phyloP scores from a whole-genome alignment of 2,888 invertebrate genomes.

The Papilio gigon region DNA sequence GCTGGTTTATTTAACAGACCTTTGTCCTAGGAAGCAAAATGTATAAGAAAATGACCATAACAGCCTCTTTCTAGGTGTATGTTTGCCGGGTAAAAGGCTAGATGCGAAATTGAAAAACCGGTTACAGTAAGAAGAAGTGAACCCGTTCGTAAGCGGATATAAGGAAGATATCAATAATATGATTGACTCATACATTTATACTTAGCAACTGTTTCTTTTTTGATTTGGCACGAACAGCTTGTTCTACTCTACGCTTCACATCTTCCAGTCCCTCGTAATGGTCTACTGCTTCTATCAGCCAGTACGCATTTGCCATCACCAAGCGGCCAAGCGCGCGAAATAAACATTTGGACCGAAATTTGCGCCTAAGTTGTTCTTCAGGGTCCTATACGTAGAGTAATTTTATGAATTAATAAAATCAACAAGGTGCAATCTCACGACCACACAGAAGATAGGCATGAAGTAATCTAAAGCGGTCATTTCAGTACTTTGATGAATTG shows the following conservation, averaged over 20 bases:
- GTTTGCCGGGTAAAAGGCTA: not conserved
- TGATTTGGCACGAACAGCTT: constrained; percentile 75
- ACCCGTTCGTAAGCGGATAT: no score
- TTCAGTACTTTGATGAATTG: no score
- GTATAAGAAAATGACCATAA: no score
- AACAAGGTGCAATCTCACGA: no score
- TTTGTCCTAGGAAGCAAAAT: constrained; percentile 80
- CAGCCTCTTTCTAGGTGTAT: not conserved
- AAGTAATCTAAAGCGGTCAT: no score
- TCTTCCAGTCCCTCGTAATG: constrained; percentile 77
- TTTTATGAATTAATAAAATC: constrained; percentile 22
- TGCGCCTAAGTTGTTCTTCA: constrained; percentile 64
- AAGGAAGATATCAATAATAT: constrained; percentile 10
- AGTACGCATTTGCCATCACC: constrained; percentile 81
- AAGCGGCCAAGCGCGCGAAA: constrained; percentile 82
- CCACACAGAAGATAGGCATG: no score
- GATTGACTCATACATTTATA: constrained; percentile 62
- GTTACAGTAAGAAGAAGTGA: no score
- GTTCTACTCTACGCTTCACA: constrained; percentile 81
- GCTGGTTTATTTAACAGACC: constrained; percentile 81
- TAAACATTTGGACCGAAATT: constrained; percentile 75
- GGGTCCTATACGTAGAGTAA: constrained; percentile 59
- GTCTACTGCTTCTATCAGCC: constrained; percentile 80
- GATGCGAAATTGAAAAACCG: not conserved
- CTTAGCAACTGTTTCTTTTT: constrained; percentile 78